These are phyloP conservation scores for Zaprionus bogoriensis DNA, from an alignment of 2,888 invertebrate species.

Conservation along the genomic window DNA sequence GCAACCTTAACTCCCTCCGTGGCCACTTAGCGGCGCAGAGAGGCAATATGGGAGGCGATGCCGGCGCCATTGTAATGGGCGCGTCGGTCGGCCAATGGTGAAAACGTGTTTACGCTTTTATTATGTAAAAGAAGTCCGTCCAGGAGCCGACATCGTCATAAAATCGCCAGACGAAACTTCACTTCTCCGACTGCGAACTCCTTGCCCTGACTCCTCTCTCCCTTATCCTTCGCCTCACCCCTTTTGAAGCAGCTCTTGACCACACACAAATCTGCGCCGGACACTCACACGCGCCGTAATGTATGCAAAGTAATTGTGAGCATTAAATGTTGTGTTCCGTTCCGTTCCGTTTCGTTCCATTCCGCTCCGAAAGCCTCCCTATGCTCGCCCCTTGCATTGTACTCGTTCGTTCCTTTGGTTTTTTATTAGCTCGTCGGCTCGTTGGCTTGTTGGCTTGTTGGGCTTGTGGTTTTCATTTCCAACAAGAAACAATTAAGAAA, in stretches of 20 bases:
- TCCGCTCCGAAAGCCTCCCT: background rate
- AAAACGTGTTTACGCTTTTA: slow-evolving; percentile 78
- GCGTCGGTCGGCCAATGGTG: slow-evolving; percentile 60
- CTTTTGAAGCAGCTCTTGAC: background rate
- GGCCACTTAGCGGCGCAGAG: background rate
- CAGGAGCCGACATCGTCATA: slow-evolving; percentile 28
- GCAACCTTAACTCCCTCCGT: background rate
- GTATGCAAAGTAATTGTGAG: slow-evolving; percentile 75
- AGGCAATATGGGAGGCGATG: background rate
- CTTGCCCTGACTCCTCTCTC: background rate
- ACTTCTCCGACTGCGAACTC: background rate
- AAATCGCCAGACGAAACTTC: background rate
- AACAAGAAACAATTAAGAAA: slow-evolving; percentile 68
- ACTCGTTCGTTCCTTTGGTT: background rate
- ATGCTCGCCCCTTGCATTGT: background rate
- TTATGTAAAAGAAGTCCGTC: slow-evolving; percentile 61
- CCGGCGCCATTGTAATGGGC: slow-evolving; percentile 66
- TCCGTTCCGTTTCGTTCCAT: slow-evolving; percentile 4
- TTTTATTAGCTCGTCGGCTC: slow-evolving; percentile 22
- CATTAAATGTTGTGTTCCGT: slow-evolving; percentile 61
- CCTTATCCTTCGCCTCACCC: background rate
- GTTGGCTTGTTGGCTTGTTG: slow-evolving; percentile 23
- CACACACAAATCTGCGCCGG: slow-evolving; percentile 40
- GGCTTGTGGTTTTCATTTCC: slow-evolving; percentile 29
- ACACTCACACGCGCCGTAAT: slow-evolving; percentile 51